These are phyloP conservation scores for Epizoanthus illoricatus DNA, from an alignment of 92 coral and sea anemone genomes.

Conservation along the genomic window DNA sequence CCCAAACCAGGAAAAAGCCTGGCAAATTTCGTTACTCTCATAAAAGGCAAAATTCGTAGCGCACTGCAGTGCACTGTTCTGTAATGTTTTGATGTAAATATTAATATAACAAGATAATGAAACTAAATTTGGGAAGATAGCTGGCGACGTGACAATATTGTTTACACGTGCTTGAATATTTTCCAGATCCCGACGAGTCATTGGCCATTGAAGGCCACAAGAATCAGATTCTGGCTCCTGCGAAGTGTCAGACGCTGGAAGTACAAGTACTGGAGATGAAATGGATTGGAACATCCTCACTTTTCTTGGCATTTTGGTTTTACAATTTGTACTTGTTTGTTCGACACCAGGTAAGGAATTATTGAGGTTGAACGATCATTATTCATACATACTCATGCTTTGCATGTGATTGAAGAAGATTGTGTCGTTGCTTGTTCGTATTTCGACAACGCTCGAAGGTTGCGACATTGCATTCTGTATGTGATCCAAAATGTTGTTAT, in stretches of 20 bases:
- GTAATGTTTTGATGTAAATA: neutral
- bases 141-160: neutral
- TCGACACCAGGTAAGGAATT: constrained; percentile 2
- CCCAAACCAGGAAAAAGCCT: neutral
- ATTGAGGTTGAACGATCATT: neutral
- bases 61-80: no score
- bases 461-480: neutral
- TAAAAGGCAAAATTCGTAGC: neutral
- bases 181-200: neutral
- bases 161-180: neutral
- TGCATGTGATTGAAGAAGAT: constrained; percentile 2
- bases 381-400: neutral
- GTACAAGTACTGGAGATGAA: neutral
- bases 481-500: neutral
- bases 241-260: neutral
- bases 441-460: neutral
- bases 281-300: neutral
- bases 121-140: constrained; percentile 13
- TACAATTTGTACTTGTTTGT: neutral
- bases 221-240: no score
- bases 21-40: neutral
- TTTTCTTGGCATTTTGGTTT: neutral
- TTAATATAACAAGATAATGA: neutral
- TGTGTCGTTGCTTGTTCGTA: neutral
- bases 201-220: neutral